Percentiles rank a stretch among this genome's conserved stretches.
phyloP scores from a whole-genome alignment of 2,888 invertebrate species.

The Spialia ferax region DNA sequence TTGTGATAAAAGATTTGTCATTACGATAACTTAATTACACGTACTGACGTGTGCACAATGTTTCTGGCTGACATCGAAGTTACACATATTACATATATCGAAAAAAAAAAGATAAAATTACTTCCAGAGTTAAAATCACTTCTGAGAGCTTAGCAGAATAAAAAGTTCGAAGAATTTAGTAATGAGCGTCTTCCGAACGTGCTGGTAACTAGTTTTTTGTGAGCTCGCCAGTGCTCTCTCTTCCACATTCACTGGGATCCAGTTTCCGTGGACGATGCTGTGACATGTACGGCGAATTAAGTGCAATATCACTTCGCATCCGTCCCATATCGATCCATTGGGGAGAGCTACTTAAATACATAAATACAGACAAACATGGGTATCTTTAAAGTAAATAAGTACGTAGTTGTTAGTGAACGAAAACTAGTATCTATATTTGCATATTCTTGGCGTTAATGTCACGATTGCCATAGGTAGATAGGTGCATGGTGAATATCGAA shows the following conservation, averaged over 20 bases:
- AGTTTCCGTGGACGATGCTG: slow-evolving; percentile 60
- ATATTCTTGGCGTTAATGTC: background rate
- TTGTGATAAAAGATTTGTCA: background rate
- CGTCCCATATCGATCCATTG: slow-evolving; percentile 31
- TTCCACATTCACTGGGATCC: slow-evolving; percentile 57
- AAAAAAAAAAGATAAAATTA: slow-evolving; percentile 42
- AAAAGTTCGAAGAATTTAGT: slow-evolving; percentile 75
- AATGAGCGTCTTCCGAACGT: slow-evolving; percentile 74
- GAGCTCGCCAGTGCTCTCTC: slow-evolving; percentile 48
- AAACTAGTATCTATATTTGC: slow-evolving; percentile 10
- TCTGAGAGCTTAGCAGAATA: slow-evolving; percentile 61
- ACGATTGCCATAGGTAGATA: background rate
- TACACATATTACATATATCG: background rate
- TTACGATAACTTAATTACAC: background rate
- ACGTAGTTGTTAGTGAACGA: background rate
- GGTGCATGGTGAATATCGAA: background rate
- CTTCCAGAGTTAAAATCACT: slow-evolving; percentile 58
- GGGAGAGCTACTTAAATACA: slow-evolving; percentile 9
- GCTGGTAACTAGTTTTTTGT: slow-evolving; percentile 67
- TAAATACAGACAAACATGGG: background rate
- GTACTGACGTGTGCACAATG: background rate
- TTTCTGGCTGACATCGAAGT: slow-evolving; percentile 8
- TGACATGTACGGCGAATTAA: slow-evolving; percentile 55
- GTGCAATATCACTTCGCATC: slow-evolving; percentile 44
- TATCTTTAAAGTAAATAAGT: background rate